phyloP scores from a whole-genome alignment of 2,113 vertebrate genomes.

The Tor tambroides region DNA sequence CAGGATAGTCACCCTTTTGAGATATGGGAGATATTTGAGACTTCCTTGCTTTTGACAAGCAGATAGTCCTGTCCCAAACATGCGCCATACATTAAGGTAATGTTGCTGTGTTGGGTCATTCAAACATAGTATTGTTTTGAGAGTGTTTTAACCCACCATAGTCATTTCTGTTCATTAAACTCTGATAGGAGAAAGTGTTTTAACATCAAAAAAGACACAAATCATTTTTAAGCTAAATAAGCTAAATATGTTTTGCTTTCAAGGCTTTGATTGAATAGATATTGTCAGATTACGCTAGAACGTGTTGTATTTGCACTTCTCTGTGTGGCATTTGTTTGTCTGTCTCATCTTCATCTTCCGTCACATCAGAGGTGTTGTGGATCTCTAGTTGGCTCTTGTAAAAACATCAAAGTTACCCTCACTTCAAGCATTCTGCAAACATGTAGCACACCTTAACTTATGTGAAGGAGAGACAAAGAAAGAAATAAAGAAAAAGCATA shows the following conservation, averaged over 20 bases:
- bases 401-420: constrained; percentile 31
- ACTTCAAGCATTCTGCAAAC: constrained; percentile 29
- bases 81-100: background rate
- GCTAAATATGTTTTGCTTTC: constrained; percentile 4
- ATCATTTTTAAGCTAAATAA: background rate
- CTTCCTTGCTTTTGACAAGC: background rate
- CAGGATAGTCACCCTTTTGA: background rate
- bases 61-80: background rate
- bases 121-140: background rate
- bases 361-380: constrained; percentile 32
- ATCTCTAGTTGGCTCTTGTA: constrained; percentile 38
- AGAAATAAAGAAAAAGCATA: constrained; percentile 45
- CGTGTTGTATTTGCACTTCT: constrained; percentile 6
- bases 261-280: background rate
- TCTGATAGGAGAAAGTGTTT: background rate
- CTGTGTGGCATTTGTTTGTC: constrained; percentile 11
- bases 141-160: background rate
- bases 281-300: constrained; percentile 13
- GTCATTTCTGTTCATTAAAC: background rate
- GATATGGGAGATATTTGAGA: background rate
- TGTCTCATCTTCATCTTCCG: constrained; percentile 20
- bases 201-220: background rate
- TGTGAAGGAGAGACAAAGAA: background rate
- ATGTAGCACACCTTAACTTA: background rate
- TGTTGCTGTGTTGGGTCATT: background rate